Base-by-base conservation (phyloP, 2,113 vertebrate species). In the Forbesichthys agassizii region DNA sequence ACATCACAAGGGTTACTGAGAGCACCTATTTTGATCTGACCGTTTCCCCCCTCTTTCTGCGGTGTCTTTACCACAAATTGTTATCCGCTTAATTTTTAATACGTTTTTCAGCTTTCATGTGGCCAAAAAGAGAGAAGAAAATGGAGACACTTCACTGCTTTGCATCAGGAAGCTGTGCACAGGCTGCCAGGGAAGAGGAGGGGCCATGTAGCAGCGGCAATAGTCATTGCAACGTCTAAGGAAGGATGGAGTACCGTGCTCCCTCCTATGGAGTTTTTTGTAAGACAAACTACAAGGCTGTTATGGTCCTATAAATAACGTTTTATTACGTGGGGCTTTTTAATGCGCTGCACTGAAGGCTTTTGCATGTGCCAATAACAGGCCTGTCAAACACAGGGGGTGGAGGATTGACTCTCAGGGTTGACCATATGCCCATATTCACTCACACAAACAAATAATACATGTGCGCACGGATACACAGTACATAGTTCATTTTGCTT, bases 301-400 rank as follows among this genome's bases (percentile, higher is more conserved):
- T 90, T 88, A 90, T 56, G 78, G 84, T 88, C 89, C 88, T 92
- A 91, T 92, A 92, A 93, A 93, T 93, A 93, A 90, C 79, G 20
- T 86, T 92, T 93, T 91, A 93, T 91, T 90, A 85, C 58, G 9
- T 59, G 75, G 76, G 77, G 75, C 78, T 79, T 87, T 88, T 90
- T 87, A 92, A 90, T 87, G 86, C 52, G 66, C 62, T 60, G 63
- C 78, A 77, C 85, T 91, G 80, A 91, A 80, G 73, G 75, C 57
- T 88, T 90, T 84, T 33, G 33, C 80, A 88, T 89, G 83, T 88
- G 81, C 83, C 83, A 84, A 64, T 75, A 83, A 73, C 69, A 81
- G 54, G 48, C 75, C 68, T 65, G 68, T 53, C 57, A 52, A 61
- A 13, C 63, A 18, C 6, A 52, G 49, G 64, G 20, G 62, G n/a